phyloP scores from a whole-genome alignment of 2,888 invertebrate genomes.

The Ennomos quercinarius region DNA sequence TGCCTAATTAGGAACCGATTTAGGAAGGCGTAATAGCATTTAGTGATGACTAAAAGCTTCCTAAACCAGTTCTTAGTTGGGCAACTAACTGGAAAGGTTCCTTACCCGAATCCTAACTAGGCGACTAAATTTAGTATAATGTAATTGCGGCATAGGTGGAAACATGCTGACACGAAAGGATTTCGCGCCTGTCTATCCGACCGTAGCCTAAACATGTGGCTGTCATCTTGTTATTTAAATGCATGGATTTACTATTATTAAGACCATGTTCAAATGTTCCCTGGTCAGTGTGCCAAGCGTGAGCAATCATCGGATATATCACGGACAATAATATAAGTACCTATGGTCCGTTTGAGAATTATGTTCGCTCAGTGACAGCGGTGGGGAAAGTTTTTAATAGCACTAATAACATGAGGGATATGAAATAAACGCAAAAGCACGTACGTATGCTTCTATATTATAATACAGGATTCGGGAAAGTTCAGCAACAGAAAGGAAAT shows the following conservation, averaged over 20 bases:
- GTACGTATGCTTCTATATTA: too few species aligned
- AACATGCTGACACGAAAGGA: slow-evolving; percentile 31
- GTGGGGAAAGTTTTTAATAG: slow-evolving; percentile 8
- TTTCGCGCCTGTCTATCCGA: slow-evolving; percentile 39
- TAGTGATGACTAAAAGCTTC: too few species aligned
- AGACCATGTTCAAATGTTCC: slow-evolving; percentile 38
- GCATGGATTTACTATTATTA: too few species aligned
- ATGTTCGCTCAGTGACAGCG: slow-evolving; percentile 30
- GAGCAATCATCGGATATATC: slow-evolving; percentile 59
- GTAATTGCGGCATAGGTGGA: too few species aligned
- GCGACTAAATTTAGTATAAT: too few species aligned
- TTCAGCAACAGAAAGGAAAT: too few species aligned
- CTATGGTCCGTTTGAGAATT: slow-evolving; percentile 45
- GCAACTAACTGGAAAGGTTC: too few species aligned
- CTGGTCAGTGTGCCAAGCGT: slow-evolving; percentile 71
- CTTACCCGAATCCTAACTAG: too few species aligned
- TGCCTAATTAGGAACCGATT: too few species aligned
- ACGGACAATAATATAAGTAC: slow-evolving; percentile 51
- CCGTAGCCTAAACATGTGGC: slow-evolving; percentile 47
- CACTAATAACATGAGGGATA: background rate
- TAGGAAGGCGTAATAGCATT: too few species aligned
- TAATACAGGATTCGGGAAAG: too few species aligned
- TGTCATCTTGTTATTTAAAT: slow-evolving; percentile 60
- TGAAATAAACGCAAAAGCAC: background rate
- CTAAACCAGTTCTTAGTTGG: too few species aligned